These are phyloP conservation scores for Agelas oroides DNA, from an alignment of 37 sponge, comb jelly and placozoan species.

Conservation along the genomic window DNA sequence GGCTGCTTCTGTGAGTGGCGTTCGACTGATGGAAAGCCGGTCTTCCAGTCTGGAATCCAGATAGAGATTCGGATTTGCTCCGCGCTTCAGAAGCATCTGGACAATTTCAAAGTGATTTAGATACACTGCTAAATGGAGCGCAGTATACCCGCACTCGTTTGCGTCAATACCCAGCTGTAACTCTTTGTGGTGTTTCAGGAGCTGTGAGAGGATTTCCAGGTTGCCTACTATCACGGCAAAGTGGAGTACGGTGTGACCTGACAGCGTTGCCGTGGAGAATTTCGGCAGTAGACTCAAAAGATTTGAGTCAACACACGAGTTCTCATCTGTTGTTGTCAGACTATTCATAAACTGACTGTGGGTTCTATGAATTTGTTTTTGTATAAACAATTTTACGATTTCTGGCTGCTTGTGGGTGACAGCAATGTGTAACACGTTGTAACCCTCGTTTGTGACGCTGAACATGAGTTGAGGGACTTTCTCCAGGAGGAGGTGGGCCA, in stretches of 20 bases:
- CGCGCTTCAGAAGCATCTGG: constrained; percentile 32
- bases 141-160: constrained; percentile 51
- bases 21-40: constrained; percentile 12
- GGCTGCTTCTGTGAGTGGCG: constrained; percentile 64
- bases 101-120: constrained; percentile 13
- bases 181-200: constrained; percentile 29
- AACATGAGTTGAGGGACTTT: constrained; percentile 42
- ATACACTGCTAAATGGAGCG: constrained; percentile 70
- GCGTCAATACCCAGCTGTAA: constrained; percentile 38
- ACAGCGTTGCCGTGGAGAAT: constrained; percentile 37
- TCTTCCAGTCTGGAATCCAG: not conserved
- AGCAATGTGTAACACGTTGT: constrained; percentile 72
- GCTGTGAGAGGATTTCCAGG: constrained; percentile 17
- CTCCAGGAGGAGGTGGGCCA: constrained; percentile 28
- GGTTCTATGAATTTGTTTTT: not conserved
- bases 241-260: constrained; percentile 76
- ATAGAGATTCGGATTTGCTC: constrained; percentile 52
- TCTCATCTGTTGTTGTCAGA: not conserved
- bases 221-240: constrained; percentile 62
- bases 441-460: constrained; percentile 55
- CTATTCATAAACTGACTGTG: not conserved
- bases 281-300: not conserved
- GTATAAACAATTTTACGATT: constrained; percentile 22
- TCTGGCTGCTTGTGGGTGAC: constrained; percentile 35
- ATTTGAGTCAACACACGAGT: not conserved